Base-by-base conservation (phyloP, 2,113 vertebrate genomes). In the Miniopterus natalensis region DNA sequence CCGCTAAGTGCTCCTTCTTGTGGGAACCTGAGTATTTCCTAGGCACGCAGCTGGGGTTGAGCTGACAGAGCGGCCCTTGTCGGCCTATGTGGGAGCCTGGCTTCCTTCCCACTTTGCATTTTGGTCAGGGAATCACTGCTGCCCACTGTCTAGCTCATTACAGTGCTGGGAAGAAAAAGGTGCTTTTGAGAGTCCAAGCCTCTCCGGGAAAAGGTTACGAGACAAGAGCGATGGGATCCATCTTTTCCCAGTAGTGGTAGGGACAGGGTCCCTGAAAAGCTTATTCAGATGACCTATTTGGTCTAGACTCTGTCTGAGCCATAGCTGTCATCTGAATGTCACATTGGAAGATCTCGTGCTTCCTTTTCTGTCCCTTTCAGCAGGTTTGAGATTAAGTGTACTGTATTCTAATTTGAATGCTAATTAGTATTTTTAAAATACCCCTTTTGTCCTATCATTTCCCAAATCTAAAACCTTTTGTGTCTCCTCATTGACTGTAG, bases 331-430 rank as follows among this genome's bases (percentile, higher is more conserved):
- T 85, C 40, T 86, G 93, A 96, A 94, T 93, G 89, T 95, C 96
- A 86, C 74, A 4, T 95, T 68, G 15, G 40, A 80, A 95, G 78
- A 65, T 61, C 74, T 80, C 63, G 75, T 61, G 57, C 92, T 93
- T 96, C 42, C 79, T 80, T 92, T 96, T 84, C 75, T 31, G 66
- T 92, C 74, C 65, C 88, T 92, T 87, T 84, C 80, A 92, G 75
- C 84, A 80, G 65, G 63, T 92, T 95, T 71, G 95, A 97, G 81
- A 95, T 97, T 89, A 93, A 95, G 92, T 95, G 87, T 95, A 90
- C 80, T 95, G 49, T 92, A 74, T 93, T 89, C 95, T 96, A 95
- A 94, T 97, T 95, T 92, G 95, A 96, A 96, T 94, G 85, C 84
- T 95, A 88, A 95, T 97, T 95, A 94, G 92, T 90, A n/a, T 95